Base-by-base conservation (phyloP, 2,797 vertebrate species). In the Semotilus atromaculatus region DNA sequence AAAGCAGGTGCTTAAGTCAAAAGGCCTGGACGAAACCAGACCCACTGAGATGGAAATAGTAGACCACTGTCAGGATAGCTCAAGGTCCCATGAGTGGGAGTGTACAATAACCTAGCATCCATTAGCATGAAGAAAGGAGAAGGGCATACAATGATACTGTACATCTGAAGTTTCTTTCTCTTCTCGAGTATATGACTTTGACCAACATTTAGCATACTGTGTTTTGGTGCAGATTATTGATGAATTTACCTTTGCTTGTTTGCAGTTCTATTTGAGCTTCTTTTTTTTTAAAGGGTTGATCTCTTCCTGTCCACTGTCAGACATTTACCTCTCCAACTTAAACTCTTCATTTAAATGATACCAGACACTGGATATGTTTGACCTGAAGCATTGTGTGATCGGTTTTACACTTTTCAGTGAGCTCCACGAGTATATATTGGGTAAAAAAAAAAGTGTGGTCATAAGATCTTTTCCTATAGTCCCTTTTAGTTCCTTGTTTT, bases 1-100 rank as follows among this genome's bases (percentile, higher is more conserved):
- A 84, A 86, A 64, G 75, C 70, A 11, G 81, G 77, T 62, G 74
- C 87, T 85, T 85, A 62, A 86, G 84, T 88, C 72, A 86, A 88
- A 89, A 88, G 88, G 80, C 66, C 62, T 55, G 60, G 48, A 81
- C 29, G 87, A 89, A 87, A 88, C 72, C 64, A 55, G 84, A 81
- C 40, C 85, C 71, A 53, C 43, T 83, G 83, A 77, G 80, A 88
- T 75, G 73, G 88, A 88, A 87, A 89, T 34, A 51, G 58, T 87
- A 88, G 76, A 85, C 62, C 73, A 75, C 48, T 73, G 48, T 82
- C 68, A 87, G 68, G 76, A 78, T 89, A 68, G 85, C 81, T 83
- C 72, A 82, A 67, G 58, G 80, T 85, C 85, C n/a, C 67, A 70
- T 67, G 80, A 79, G 81, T 53, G 53, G 26, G 80, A 67, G 53